Percentiles rank a stretch among this genome's conserved stretches.
Conservation (phyloP, 2,113 vertebrate species). For the Falcunculus frontatus region DNA sequence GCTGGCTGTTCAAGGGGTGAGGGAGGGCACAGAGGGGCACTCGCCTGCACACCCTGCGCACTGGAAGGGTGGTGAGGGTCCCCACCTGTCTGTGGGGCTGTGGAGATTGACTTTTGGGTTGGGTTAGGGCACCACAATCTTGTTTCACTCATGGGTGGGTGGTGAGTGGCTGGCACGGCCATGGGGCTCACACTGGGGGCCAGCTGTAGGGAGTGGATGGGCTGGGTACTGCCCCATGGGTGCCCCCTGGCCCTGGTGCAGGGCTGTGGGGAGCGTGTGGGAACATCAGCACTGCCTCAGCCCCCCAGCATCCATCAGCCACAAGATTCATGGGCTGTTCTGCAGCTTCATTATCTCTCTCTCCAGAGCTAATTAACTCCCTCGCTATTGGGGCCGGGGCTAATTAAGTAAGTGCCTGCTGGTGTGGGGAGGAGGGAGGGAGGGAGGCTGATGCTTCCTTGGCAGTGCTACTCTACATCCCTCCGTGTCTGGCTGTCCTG, state of each 20-base stretch:
- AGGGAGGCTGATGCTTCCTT: not conserved
- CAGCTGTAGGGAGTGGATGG: fast-evolving
- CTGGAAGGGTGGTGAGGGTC: not conserved
- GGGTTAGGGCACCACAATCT: not conserved
- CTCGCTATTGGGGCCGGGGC: not conserved
- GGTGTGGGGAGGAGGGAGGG: not conserved
- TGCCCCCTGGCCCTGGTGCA: not conserved
- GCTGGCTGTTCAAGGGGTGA: fast-evolving
- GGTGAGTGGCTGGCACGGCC: fast-evolving
- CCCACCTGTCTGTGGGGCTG: fast-evolving
- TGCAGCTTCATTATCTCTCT: constrained; percentile 64
- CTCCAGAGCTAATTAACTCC: constrained; percentile 70
- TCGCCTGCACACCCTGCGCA: fast-evolving
- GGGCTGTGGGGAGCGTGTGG: not conserved
- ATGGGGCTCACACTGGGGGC: fast-evolving
- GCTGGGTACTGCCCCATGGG: not conserved
- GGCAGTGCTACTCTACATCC: not conserved
- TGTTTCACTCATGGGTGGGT: fast-evolving
- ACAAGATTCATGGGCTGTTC: constrained; percentile 36
- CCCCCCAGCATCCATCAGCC: not conserved
- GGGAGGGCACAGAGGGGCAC: not conserved
- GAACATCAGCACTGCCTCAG: fast-evolving
- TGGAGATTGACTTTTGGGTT: fast-evolving
- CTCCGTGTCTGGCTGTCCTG: fast-evolving
- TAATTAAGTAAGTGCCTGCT: constrained; percentile 35